phyloP scores from a whole-genome alignment of 2,797 vertebrate species.

The Capromys pilorides region DNA sequence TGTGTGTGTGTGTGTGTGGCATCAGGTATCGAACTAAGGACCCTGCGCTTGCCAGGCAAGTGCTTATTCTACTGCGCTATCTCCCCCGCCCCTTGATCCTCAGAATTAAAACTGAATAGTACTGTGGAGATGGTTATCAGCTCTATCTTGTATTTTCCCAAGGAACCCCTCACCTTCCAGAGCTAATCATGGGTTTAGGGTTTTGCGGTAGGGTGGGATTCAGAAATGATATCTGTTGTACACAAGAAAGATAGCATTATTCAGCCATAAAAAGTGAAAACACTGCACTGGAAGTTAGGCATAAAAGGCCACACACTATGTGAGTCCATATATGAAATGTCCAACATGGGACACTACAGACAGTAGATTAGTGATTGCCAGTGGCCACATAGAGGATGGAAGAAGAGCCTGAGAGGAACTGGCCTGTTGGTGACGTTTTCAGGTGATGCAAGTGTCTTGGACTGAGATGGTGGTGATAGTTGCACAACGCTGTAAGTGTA shows the following conservation, averaged over 20 bases:
- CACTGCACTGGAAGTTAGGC: background rate
- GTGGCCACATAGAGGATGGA: background rate
- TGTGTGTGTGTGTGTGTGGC: no score
- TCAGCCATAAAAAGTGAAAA: background rate
- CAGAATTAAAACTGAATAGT: conserved; percentile 2
- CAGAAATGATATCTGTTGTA: background rate
- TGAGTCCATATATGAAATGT: background rate
- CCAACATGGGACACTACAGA: background rate
- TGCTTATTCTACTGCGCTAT: no score
- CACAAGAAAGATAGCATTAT: background rate
- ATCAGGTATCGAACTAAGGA: no score
- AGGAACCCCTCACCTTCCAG: background rate
- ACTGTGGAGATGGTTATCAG: background rate
- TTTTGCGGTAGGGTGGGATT: background rate
- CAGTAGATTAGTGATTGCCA: background rate
- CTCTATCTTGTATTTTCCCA: background rate
- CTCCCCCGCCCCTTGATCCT: background rate
- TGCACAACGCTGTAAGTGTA: background rate
- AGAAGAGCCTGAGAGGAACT: background rate
- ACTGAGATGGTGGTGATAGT: background rate
- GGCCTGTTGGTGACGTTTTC: background rate
- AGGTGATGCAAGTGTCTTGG: background rate
- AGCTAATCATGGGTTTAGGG: background rate
- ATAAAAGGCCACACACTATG: background rate
- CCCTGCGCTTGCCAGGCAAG: no score